Evolutionary conservation across 2,797 vertebrate genomes (phyloP), one percentile per base, ranked within the genome.

Genomic region (Simalia tracyae): DNA sequence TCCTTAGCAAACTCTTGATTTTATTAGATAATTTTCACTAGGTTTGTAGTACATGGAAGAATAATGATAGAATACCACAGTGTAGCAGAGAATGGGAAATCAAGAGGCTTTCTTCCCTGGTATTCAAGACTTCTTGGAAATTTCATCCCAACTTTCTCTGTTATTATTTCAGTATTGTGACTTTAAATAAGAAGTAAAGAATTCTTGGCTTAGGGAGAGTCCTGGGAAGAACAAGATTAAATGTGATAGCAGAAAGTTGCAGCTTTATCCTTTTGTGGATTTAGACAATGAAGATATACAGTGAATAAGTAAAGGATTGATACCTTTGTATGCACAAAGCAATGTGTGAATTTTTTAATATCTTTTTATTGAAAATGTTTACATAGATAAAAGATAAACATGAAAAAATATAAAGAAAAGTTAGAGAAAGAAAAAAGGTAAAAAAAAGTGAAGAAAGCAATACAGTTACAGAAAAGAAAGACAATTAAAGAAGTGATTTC

Each of bases 1-100:
- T 14, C 36, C 46, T 31, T 0, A 0, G 0, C 0, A 91, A 60
- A 6, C 2, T 0, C 15, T 64, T 36, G 17, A 17, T 61, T 88
- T 81, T 31, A 17, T 72, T 87, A 3, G 31, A 36, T 59, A 50
- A 22, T 28, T 57, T 88, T 81, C 22, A 60, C 7, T 56, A 28
- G 6, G 17, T 81, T 86, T 66, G 28, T 56, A 56, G 59, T n/a
- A 56, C 46, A 84, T 56, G 56, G 57, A 50, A 54, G 63, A 84
- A 26, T n/a, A 63, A 4, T 26, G 12, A 12, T 92, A 64, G 24
- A 56, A 19, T 19, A 12, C 46, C 28, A 19, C 4, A 36, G 22
- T 84, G 46, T 91, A 11, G 17, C 15, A 31, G 17, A 26, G 11
- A 12, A 11, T 9, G 36, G 7, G 5, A 14, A 54, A 15, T 11